phyloP scores from a whole-genome alignment of 2,797 vertebrate species.

The Chanos chanos region DNA sequence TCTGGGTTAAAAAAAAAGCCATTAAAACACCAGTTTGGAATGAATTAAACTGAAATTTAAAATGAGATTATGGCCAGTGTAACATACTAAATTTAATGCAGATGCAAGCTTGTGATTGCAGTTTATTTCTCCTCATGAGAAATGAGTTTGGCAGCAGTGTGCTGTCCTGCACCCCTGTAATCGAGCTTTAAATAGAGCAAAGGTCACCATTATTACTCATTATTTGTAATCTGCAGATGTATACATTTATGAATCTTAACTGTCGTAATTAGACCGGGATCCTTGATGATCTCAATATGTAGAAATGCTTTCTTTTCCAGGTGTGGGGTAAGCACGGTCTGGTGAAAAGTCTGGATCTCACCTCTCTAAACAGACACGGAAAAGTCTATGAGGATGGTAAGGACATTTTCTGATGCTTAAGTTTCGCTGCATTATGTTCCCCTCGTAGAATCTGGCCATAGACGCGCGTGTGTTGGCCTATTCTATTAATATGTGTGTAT shows the following conservation, averaged over 20 bases:
- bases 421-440: not conserved
- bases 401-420: not conserved
- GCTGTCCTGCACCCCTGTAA: no score
- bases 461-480: not conserved
- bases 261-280: not conserved
- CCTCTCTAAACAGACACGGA: conserved; percentile 50
- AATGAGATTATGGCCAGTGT: no score
- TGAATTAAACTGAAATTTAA: no score
- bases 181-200: no score
- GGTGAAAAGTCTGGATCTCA: conserved; percentile 49
- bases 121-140: no score
- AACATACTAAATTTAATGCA: no score
- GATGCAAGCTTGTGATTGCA: no score
- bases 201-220: no score
- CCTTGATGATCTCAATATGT: not conserved
- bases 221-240: no score
- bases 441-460: not conserved
- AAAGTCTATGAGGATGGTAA: conserved; percentile 55
- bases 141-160: no score
- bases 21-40: no score
- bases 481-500: not conserved
- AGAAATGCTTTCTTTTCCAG: conserved; percentile 30
- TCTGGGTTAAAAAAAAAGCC: no score
- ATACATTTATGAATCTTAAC: not conserved
- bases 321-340: conserved; percentile 51